These are phyloP conservation scores for Gallinago media DNA, from an alignment of 2,113 vertebrate genomes.

Conservation along the genomic window DNA sequence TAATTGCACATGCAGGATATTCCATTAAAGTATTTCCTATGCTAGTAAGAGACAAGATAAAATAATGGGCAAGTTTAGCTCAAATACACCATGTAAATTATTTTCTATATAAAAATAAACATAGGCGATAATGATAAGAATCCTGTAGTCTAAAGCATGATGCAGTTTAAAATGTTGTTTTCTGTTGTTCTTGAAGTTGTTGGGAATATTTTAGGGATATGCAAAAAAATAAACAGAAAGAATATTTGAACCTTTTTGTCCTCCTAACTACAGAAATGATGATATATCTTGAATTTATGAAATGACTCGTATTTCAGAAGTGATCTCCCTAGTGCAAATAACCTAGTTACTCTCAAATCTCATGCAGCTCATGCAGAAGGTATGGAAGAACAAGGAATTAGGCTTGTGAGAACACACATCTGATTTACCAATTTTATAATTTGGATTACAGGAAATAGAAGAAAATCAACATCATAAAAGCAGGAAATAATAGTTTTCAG, in stretches of 20 bases:
- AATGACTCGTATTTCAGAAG: not conserved
- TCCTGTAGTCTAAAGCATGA: conserved; percentile 49
- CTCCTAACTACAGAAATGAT: not conserved
- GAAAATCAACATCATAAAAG: not conserved
- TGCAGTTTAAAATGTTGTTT: conserved; percentile 36
- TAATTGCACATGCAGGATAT: conserved; percentile 48
- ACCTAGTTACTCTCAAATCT: not conserved
- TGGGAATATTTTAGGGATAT: conserved; percentile 1
- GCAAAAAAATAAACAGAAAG: conserved; percentile 42
- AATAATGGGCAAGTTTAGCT: conserved; percentile 52
- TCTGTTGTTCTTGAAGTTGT: conserved; percentile 56
- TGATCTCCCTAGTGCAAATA: not conserved
- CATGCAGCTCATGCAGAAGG: not conserved
- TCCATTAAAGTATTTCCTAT: conserved; percentile 32
- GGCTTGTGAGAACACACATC: not conserved
- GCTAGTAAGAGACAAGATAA: conserved; percentile 42
- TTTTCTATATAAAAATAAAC: conserved; percentile 68
- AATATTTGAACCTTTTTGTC: not conserved
- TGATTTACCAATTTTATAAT: not conserved
- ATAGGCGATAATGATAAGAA: not conserved
- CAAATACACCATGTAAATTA: conserved; percentile 52
- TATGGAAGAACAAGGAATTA: not conserved
- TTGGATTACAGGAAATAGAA: not conserved
- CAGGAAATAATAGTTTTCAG: not conserved
- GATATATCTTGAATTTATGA: not conserved